Base-by-base conservation (phyloP, 2,888 invertebrate genomes). In the Formica aserva region DNA sequence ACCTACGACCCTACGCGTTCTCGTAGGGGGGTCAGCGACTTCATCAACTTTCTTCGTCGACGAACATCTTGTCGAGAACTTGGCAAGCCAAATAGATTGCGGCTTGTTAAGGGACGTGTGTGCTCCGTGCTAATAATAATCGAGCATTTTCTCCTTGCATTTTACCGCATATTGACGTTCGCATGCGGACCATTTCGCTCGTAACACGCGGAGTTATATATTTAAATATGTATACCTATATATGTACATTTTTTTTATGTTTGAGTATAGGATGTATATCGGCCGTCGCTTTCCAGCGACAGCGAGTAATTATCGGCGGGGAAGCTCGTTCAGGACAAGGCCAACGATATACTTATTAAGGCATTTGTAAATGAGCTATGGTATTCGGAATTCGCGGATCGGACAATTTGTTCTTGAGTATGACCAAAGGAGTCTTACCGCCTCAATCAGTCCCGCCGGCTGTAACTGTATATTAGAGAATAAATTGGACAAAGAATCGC, bases 61-160 rank as follows among this genome's bases (percentile, higher is more conserved):
- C 75, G 76, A 78, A 60, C 78, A 72, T 75, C 85, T 87, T 84
- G 65, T 83, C 75, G 69, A 52, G 82, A 75, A 77, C 83, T 74
- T 74, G 0, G 67, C 74, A 84, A 85, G 84, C 85, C 85, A 85
- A 89, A 88, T 77, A 74, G 85, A 84, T 88, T 55, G 85, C 89
- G 67, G 86, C 90, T 86, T 85, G 87, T 90, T 86, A 86, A 87
- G 74, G 26, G 66, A 65, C 80, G 83, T 66, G 29, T 8, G 41
- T 11, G 22, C 55, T 41, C 45, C 69, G 80, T 57, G 74, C 82
- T 81, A 90, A 87, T 90, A 85, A 89, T 86, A 85, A 89, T 90
- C 83, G 83, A 84, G 66, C 55, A 52, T 55, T 74, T 66, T 82
- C 77, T 48, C 55, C 52, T 65, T 69, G 45, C 71, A 35, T 71